These are phyloP conservation scores for Zaprionus lachaisei DNA, from an alignment of 1,140 invertebrate species.

Conservation along the genomic window DNA sequence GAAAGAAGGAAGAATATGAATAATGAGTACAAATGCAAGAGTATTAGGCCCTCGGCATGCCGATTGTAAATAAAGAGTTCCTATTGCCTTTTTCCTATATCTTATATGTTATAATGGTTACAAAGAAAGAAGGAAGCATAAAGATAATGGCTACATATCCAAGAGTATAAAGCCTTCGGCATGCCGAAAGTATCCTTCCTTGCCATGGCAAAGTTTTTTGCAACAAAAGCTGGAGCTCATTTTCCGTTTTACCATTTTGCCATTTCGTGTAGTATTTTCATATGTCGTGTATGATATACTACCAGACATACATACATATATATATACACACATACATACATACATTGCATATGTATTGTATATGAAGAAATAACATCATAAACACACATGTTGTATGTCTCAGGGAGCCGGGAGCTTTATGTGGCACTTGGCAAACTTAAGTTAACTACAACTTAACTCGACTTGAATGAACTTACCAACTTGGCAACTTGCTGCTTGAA, in stretches of 20 bases:
- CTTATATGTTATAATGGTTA: no score
- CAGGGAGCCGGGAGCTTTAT: slow-evolving; percentile 23
- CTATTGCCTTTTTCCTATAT: no score
- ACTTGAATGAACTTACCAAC: slow-evolving; percentile 16
- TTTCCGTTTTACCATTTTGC: neutral
- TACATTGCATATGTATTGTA: neutral
- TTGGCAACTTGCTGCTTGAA: slow-evolving; percentile 13
- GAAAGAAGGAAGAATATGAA: no score
- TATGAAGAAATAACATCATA: neutral
- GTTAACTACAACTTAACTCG: slow-evolving; percentile 16
- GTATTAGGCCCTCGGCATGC: no score
- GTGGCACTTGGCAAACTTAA: slow-evolving; percentile 24
- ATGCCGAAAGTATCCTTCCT: no score
- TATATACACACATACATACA: neutral
- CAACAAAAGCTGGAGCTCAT: neutral
- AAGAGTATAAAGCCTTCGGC: no score
- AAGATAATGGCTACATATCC: no score
- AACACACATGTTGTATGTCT: neutral
- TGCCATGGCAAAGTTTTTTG: slow-evolving; percentile 4
- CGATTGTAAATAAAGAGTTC: no score
- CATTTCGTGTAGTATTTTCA: neutral
- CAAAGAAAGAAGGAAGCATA: no score
- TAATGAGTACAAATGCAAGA: no score
- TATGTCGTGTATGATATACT: neutral
- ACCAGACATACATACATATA: neutral